Evolutionary conservation across 1,140 invertebrate species (phyloP).

Genomic region (Tribolium castaneum): DNA sequence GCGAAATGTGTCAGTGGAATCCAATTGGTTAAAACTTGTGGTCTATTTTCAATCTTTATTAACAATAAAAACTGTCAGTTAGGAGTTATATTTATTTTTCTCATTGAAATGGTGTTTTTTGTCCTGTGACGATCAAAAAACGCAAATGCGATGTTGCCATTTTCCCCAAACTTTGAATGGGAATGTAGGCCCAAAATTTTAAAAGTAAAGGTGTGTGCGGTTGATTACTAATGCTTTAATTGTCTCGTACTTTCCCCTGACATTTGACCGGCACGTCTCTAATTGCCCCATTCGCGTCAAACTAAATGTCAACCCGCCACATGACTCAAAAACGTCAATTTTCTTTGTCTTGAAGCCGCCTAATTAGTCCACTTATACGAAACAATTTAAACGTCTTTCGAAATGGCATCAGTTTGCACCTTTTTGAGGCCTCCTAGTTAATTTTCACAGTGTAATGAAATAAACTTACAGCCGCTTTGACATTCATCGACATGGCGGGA

Average conservation of each 20-base stretch:
- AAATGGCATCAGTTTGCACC: background rate
- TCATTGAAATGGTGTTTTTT: too few relatives aligned
- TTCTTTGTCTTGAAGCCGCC: background rate
- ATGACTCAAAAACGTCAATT: background rate
- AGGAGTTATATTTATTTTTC: too few relatives aligned
- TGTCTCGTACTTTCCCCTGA: background rate
- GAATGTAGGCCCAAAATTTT: too few relatives aligned
- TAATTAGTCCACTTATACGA: background rate
- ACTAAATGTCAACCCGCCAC: background rate
- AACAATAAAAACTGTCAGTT: too few relatives aligned
- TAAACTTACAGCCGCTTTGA: slow-evolving; percentile 63
- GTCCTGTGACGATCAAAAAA: too few relatives aligned
- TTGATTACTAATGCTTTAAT: background rate
- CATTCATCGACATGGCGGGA: slow-evolving; percentile 69
- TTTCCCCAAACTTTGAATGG: too few relatives aligned
- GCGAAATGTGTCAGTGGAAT: too few relatives aligned
- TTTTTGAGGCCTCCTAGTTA: background rate
- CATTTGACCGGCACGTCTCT: background rate
- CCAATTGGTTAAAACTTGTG: too few relatives aligned
- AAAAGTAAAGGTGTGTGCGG: too few relatives aligned
- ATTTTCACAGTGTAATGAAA: background rate
- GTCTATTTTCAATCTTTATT: too few relatives aligned
- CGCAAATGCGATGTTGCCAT: too few relatives aligned
- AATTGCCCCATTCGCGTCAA: background rate
- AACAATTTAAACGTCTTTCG: background rate